These are phyloP conservation scores for Gorilla gorilla DNA, from an alignment of 2,113 vertebrate species.

Conservation along the genomic window DNA sequence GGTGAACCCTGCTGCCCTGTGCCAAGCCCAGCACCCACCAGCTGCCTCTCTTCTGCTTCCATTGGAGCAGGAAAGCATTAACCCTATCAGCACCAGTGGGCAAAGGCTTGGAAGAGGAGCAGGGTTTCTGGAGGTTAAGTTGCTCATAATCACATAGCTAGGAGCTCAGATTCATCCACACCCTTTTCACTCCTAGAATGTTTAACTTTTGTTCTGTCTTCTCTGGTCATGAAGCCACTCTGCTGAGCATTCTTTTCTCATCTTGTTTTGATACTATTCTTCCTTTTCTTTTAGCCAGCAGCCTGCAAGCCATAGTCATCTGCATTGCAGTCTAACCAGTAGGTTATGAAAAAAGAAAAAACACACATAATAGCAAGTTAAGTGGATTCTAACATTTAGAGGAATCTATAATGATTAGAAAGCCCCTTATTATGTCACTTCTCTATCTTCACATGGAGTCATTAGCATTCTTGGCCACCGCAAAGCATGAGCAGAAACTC, in stretches of 20 bases:
- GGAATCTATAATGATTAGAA: not conserved
- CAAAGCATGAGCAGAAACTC: not conserved
- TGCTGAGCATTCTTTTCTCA: not conserved
- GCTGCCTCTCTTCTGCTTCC: constrained; percentile 80
- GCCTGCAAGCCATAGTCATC: not conserved
- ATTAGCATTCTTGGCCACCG: not conserved
- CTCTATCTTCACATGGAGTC: not conserved
- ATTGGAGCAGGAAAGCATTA: constrained; percentile 72
- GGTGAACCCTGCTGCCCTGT: constrained; percentile 63
- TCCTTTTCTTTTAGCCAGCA: not conserved
- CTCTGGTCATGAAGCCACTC: not conserved
- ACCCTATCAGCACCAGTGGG: constrained; percentile 48
- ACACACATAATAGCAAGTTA: not conserved
- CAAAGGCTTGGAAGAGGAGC: not conserved
- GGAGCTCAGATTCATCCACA: not conserved
- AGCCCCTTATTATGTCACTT: not conserved
- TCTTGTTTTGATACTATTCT: not conserved
- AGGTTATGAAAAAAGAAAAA: not conserved
- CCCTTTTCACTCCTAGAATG: not conserved
- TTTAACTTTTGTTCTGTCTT: not conserved
- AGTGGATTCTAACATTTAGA: constrained; percentile 12
- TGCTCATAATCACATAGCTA: not conserved
- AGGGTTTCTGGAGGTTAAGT: not conserved
- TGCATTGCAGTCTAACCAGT: not conserved
- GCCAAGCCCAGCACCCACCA: constrained; percentile 82